Evolutionary conservation across 2,888 invertebrate species (phyloP), one percentile per base, ranked within the genome.

Genomic region (Lycophotia porphyrea): DNA sequence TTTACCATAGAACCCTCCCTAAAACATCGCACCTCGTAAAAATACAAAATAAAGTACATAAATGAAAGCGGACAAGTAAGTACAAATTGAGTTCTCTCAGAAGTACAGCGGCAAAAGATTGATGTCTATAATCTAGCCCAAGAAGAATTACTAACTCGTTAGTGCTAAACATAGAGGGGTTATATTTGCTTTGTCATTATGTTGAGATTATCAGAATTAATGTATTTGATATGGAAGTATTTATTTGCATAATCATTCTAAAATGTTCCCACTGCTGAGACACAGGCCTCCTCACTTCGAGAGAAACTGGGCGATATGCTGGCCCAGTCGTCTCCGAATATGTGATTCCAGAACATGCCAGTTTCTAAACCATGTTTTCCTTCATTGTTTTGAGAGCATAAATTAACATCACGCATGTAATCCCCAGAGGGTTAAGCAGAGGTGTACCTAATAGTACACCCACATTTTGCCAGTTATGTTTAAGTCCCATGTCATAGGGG

Each of bases 121-220:
- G 65, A 78, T 81, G 75, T 27, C n/a, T 36, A 60, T 60, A 75
- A 75, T 75, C 64, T 60, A 65, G 60, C n/a, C 1, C 44, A 36
- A 47, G 52, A 63, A 47, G 60, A 44, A 78, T 78, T 67, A 81
- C 52, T 76, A 52, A n/a, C 44, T 81, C 78, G 61, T 78, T 81
- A 78, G 76, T 55, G 78, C 76, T 81, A 81, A 34, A 67, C 47
- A 81, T 76, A 55, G 36, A 18, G 21, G 34, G 58, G 55, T 7
- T 58, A 58, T 13, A 61, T 64, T 66, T 47, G 64, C 61, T 31
- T 31, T 44, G 21, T 24, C 66, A 66, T 61, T 52, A 61, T 81
- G 52, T 47, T 60, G 42, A 44, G 58, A 81, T 78, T 44, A 81
- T 44, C 36, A 60, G 27, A n/a, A 27, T 34, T 7, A 21, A 49